These are phyloP conservation scores for Coptodon rendalli DNA, from an alignment of 2,113 vertebrate genomes.

Conservation along the genomic window DNA sequence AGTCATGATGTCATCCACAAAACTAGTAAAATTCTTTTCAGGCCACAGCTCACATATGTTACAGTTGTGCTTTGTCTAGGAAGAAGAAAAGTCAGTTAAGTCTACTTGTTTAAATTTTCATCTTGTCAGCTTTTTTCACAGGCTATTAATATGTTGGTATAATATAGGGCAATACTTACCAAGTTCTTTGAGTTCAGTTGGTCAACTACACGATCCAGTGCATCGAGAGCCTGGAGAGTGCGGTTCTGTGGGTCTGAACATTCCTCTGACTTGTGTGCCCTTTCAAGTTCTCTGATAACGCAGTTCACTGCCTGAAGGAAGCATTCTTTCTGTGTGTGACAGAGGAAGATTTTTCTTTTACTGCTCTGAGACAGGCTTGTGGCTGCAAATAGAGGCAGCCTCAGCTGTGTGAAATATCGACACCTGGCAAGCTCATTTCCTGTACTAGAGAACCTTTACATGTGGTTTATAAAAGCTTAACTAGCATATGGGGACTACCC, in stretches of 20 bases:
- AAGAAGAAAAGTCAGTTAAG: not conserved
- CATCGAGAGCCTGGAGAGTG: fast-evolving
- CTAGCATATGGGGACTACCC: slow-evolving; percentile 1
- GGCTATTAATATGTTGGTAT: not conserved
- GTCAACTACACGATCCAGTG: fast-evolving
- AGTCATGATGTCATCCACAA: fast-evolving
- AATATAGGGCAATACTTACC: slow-evolving; percentile 10
- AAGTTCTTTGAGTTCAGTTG: fast-evolving
- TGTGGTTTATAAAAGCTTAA: slow-evolving; percentile 47
- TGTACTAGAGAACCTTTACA: slow-evolving; percentile 52
- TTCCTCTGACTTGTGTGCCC: fast-evolving
- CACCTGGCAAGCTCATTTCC: slow-evolving; percentile 51
- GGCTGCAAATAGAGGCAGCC: not conserved
- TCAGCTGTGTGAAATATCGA: slow-evolving; percentile 15
- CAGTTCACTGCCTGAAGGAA: slow-evolving; percentile 49
- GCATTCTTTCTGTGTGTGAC: slow-evolving; percentile 6
- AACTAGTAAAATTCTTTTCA: fast-evolving
- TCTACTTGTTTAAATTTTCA: not conserved
- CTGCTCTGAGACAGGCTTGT: not conserved
- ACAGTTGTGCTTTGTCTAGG: not conserved
- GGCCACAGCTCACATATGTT: not conserved
- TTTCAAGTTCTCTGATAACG: slow-evolving; percentile 4
- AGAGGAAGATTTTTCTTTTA: not conserved
- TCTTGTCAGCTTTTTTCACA: not conserved
- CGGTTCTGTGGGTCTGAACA: fast-evolving